Evolutionary conservation across 2,797 vertebrate species (phyloP).

Genomic region (Sebastes kiyomatsui): DNA sequence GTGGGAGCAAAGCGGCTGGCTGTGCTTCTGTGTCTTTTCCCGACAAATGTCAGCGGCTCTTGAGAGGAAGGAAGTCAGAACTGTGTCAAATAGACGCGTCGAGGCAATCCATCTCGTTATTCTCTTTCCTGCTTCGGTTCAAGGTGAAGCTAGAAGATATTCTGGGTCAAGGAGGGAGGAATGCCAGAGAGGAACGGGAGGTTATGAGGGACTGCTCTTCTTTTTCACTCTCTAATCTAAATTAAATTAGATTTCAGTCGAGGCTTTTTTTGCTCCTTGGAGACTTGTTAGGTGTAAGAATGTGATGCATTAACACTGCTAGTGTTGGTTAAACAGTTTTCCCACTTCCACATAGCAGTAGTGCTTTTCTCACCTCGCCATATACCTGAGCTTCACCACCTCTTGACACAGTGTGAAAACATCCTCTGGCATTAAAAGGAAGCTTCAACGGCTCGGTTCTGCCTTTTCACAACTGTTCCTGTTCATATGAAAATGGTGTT

Average conservation of each 20-base stretch:
- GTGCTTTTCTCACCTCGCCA: conserved; percentile 4
- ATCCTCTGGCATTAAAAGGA: neutral
- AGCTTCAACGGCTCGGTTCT: neutral
- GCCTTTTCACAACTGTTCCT: neutral
- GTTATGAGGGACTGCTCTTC: conserved; percentile 7
- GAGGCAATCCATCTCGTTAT: conserved; percentile 40
- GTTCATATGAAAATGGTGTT: conserved; percentile 21
- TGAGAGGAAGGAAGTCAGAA: conserved; percentile 53
- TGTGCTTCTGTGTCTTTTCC: conserved; percentile 26
- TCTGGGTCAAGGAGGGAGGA: conserved; percentile 59
- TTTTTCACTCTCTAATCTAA: conserved; percentile 2
- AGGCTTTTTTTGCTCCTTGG: conserved; percentile 1
- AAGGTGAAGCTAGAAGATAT: conserved; percentile 44
- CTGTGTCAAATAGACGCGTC: conserved; percentile 35
- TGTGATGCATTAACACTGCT: neutral
- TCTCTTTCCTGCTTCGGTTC: conserved; percentile 15
- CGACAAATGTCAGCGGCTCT: conserved; percentile 42
- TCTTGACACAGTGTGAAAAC: conserved; percentile 14
- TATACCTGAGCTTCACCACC: conserved; percentile 8
- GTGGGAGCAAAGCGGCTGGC: conserved; percentile 38
- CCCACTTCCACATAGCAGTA: neutral
- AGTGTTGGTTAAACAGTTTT: neutral
- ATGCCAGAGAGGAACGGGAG: conserved; percentile 17
- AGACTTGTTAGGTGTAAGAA: conserved; percentile 10
- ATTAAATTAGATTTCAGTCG: conserved; percentile 39